A percentile compares a stretch with the other conserved stretches of the same genome.
These are phyloP conservation scores for Harmothoe impar DNA, from an alignment of 2,888 invertebrate species.

Conservation along the genomic window DNA sequence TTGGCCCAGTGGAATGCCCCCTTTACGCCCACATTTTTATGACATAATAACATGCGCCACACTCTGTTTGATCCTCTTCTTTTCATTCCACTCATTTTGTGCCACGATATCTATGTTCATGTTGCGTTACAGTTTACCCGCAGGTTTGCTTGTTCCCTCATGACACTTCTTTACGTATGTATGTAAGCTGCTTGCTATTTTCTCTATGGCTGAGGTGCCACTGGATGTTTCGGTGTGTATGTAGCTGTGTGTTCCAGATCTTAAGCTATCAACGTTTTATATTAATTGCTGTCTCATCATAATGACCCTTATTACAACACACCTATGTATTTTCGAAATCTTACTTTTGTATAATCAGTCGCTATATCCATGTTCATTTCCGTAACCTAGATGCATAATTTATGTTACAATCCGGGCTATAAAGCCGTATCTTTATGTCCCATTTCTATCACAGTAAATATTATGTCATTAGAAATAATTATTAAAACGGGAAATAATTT, in stretches of 20 bases:
- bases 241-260: neutral
- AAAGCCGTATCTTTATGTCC: too few species aligned
- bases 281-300: too few species aligned
- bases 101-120: conserved; percentile 5
- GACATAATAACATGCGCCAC: too few species aligned
- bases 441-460: too few species aligned
- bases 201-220: neutral
- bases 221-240: neutral
- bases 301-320: too few species aligned
- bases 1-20: too few species aligned
- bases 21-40: too few species aligned
- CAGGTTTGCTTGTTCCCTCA: conserved; percentile 28
- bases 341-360: neutral
- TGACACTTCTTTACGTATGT: conserved; percentile 20
- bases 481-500: too few species aligned
- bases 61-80: neutral
- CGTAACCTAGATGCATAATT: too few species aligned
- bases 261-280: too few species aligned
- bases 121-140: conserved; percentile 41
- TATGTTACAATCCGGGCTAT: too few species aligned
- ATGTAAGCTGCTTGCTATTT: conserved; percentile 25
- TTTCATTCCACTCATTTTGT: conserved; percentile 14
- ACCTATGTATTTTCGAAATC: neutral
- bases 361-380: neutral
- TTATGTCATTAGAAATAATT: too few species aligned